Evolutionary conservation across 2,797 vertebrate species (phyloP).

Genomic region (Meda fulgida): DNA sequence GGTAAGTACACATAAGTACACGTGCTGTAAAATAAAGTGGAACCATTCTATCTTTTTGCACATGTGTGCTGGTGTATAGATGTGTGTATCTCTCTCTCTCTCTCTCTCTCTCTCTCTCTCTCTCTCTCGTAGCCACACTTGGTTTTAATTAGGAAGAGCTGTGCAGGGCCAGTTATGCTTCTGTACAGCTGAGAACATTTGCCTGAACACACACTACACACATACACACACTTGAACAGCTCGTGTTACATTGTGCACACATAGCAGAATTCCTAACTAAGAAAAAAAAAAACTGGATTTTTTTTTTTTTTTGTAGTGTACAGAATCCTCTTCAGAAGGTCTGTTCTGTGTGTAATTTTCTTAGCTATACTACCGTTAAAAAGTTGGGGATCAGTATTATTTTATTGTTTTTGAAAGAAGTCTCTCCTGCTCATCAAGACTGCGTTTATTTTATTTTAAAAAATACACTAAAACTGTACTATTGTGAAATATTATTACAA

Average conservation of each 20-base stretch:
- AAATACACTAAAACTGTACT: not conserved
- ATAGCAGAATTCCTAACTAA: slow-evolving; percentile 5
- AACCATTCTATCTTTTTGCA: not conserved
- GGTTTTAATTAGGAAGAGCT: slow-evolving; percentile 54
- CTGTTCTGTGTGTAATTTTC: not conserved
- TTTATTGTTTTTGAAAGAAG: not conserved
- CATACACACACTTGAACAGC: slow-evolving; percentile 15
- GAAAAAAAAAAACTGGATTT: not conserved
- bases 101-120: too few species aligned
- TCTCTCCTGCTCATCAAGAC: not conserved
- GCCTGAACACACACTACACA: slow-evolving; percentile 22
- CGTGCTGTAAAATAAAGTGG: not conserved
- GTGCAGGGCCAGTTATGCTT: slow-evolving; percentile 36
- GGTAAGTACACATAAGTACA: too few species aligned
- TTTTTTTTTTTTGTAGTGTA: not conserved
- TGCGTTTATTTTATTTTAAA: not conserved
- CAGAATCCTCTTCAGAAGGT: not conserved
- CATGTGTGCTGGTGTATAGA: not conserved
- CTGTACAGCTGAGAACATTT: slow-evolving; percentile 57
- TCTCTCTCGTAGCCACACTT: too few species aligned
- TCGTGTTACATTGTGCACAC: not conserved
- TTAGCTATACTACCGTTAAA: not conserved
- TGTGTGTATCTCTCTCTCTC: not conserved
- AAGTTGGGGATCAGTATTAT: not conserved
- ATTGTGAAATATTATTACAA: not conserved